Percentiles rank a stretch among this genome's conserved stretches.
These are phyloP conservation scores for Nephrotoma guestfalica DNA, from an alignment of 2,888 invertebrate genomes.

Conservation along the genomic window DNA sequence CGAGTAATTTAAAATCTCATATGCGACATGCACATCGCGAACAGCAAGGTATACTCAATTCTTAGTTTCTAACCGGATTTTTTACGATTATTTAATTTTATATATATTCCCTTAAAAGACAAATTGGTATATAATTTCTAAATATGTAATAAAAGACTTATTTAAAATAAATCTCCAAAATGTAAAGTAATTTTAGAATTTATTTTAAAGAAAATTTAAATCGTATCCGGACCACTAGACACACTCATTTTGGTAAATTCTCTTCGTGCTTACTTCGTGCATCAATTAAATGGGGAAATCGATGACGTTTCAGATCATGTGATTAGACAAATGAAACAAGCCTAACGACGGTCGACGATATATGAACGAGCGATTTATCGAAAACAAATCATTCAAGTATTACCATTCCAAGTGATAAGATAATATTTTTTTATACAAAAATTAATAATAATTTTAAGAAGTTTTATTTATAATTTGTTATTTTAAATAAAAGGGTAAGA, in stretches of 20 bases:
- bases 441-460: background rate
- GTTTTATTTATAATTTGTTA: background rate
- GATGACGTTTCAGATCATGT: background rate
- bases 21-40: background rate
- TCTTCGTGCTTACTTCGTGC: background rate
- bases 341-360: background rate
- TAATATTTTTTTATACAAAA: background rate
- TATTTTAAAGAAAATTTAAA: background rate
- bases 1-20: conserved; percentile 2
- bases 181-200: background rate
- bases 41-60: background rate
- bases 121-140: background rate
- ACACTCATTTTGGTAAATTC: background rate
- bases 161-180: background rate
- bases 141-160: background rate
- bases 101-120: background rate
- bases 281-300: background rate
- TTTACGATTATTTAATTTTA: background rate
- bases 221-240: background rate
- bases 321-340: background rate
- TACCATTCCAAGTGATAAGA: background rate
- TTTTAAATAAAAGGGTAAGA: background rate
- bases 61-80: background rate
- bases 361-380: background rate
- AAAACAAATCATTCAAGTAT: background rate